A percentile compares a stretch with the other conserved stretches of the same genome.
Evolutionary conservation across 2,888 invertebrate genomes (phyloP).

Genomic region (Folsomia candida): DNA sequence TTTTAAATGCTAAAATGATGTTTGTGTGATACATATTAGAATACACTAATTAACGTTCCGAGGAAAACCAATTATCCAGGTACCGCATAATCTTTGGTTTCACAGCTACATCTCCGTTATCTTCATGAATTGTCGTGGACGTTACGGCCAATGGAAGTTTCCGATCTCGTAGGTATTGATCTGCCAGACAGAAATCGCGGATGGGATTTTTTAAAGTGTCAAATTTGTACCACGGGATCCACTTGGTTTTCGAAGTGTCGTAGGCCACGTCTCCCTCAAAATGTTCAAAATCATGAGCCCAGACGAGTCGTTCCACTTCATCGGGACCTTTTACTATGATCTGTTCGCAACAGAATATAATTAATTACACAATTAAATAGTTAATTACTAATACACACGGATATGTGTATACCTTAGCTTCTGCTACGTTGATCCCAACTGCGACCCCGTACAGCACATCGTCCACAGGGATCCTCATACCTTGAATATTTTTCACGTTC

Average conservation of each 20-base stretch:
- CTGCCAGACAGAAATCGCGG: no score
- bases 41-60: no score
- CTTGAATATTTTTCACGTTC: not conserved
- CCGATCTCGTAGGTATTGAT: no score
- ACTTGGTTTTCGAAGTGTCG: not conserved
- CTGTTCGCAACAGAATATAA: conserved; percentile 9
- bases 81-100: no score
- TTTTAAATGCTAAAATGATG: no score
- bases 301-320: conserved; percentile 3
- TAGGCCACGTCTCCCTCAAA: not conserved
- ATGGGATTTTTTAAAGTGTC: no score
- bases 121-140: no score
- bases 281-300: conserved; percentile 8
- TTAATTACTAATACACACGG: not conserved
- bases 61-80: no score
- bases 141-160: no score
- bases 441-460: conserved; percentile 20
- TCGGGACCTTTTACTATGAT: conserved; percentile 12
- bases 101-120: no score
- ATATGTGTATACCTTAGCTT: conserved; percentile 9
- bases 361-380: not conserved
- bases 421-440: conserved; percentile 5
- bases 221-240: conserved; percentile 6
- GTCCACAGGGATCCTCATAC: not conserved
- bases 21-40: no score